phyloP scores from a whole-genome alignment of 2,888 invertebrate species.

The Agriopis marginaria region DNA sequence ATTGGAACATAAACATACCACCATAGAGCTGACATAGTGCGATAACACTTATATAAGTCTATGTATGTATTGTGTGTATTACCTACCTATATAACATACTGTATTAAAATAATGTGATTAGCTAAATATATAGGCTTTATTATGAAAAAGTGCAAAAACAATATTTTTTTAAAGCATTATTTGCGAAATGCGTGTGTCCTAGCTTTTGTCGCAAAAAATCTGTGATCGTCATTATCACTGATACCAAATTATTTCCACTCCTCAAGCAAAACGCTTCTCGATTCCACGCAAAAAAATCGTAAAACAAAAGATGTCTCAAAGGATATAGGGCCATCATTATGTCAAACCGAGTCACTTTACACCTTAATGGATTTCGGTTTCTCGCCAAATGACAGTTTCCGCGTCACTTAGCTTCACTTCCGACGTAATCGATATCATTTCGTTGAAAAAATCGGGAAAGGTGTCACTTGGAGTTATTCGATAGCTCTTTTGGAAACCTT shows the following conservation, averaged over 20 bases:
- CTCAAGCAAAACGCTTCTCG: slow-evolving; percentile 25
- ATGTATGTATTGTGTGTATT: too few species aligned
- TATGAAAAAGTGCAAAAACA: too few species aligned
- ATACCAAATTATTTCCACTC: slow-evolving; percentile 34
- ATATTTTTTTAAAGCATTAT: too few species aligned
- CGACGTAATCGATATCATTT: slow-evolving; percentile 82
- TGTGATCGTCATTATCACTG: slow-evolving; percentile 10
- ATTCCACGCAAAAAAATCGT: slow-evolving; percentile 40
- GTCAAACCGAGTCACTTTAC: slow-evolving; percentile 74
- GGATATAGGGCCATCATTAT: slow-evolving; percentile 61
- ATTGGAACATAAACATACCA: too few species aligned
- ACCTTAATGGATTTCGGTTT: slow-evolving; percentile 77
- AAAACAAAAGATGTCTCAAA: slow-evolving; percentile 49
- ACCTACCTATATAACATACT: too few species aligned
- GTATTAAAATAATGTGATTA: too few species aligned
- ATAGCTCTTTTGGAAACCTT: slow-evolving; percentile 49
- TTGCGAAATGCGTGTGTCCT: too few species aligned
- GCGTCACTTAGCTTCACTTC: slow-evolving; percentile 80
- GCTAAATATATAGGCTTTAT: too few species aligned
- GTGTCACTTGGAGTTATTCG: slow-evolving; percentile 49
- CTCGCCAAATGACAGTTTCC: slow-evolving; percentile 80
- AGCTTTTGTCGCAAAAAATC: not conserved
- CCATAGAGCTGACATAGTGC: too few species aligned
- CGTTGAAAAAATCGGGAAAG: slow-evolving; percentile 73
- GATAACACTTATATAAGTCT: too few species aligned